Evolutionary conservation across 2,797 vertebrate species (phyloP), one percentile per base, ranked within the genome.

Genomic region (Melanotaenia parkinsoni): DNA sequence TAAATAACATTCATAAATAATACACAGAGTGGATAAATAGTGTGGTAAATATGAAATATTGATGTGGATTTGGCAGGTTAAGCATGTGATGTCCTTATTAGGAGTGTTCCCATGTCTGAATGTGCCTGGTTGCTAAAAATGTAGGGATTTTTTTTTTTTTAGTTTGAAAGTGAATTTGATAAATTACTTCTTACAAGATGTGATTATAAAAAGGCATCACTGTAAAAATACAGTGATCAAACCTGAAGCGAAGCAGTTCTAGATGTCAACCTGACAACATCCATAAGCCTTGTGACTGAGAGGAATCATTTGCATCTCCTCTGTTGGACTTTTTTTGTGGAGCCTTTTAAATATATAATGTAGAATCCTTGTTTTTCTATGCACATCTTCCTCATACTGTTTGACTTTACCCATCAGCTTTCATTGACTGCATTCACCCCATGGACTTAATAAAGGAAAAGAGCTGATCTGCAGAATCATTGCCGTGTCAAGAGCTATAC

Each of bases 41-140:
- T 79, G 61, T 89, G 89, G 88, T 88, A 91, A 88, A 89, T 84
- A 88, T 92, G 51, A 93, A 92, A 92, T 92, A 93, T 92, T 91
- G 85, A 92, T 92, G 86, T 0, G 35, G 77, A 77, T 87, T 83
- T 81, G 84, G 70, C 70, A 72, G 73, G 45, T 22, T 22, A 75
- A 67, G 56, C 81, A 86, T 77, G 75, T 56, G 60, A 85, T 66
- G 62, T 68, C 76, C 76, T 81, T 75, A 86, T 84, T 84, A 85
- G 70, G 66, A 53, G 59, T 20, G 22, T 26, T 58, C 11, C 37
- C 63, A 62, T 58, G 38, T 69, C 65, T 58, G 50, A 61, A 59
- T 67, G 38, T 24, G 33, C 12, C 24, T 22, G 30, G 2, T 32
- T 33, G 38, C 73, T 64, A 20, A 53, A 67, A 66, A 62, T 26